Conservation (phyloP, 2,888 invertebrate genomes). For the Tetragonula carbonaria region DNA sequence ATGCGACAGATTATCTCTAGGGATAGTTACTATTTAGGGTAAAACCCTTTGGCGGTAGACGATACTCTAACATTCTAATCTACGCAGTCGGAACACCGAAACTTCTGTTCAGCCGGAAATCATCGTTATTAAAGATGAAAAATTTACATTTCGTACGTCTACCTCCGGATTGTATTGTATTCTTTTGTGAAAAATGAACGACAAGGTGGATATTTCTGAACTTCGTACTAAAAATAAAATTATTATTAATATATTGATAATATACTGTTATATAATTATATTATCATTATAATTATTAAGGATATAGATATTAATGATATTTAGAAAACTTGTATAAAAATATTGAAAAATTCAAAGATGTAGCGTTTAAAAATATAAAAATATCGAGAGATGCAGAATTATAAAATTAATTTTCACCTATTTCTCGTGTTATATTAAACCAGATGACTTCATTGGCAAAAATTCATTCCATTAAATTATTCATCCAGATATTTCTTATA, state of each 20-base stretch:
- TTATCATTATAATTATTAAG: not conserved
- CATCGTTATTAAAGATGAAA: not conserved
- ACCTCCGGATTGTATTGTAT: not conserved
- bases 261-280: too few species aligned
- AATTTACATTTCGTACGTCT: not conserved
- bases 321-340: not conserved
- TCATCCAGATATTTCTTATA: not conserved
- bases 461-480: not conserved
- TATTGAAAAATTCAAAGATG: not conserved
- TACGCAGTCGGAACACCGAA: not conserved
- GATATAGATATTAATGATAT: not conserved
- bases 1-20: constrained; percentile 58
- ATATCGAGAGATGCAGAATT: not conserved
- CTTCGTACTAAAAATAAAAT: not conserved
- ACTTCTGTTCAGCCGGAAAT: constrained; percentile 27
- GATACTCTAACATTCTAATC: constrained; percentile 15
- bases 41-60: constrained; percentile 47
- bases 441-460: not conserved
- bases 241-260: not conserved
- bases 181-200: not conserved
- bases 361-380: too few species aligned
- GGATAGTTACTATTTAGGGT: constrained; percentile 46
- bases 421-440: not conserved
- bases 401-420: not conserved
- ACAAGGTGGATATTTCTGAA: not conserved